A percentile compares a stretch with the other conserved stretches of the same genome.
These are phyloP conservation scores for Lepus americanus DNA, from an alignment of 2,113 vertebrate genomes.

Conservation along the genomic window DNA sequence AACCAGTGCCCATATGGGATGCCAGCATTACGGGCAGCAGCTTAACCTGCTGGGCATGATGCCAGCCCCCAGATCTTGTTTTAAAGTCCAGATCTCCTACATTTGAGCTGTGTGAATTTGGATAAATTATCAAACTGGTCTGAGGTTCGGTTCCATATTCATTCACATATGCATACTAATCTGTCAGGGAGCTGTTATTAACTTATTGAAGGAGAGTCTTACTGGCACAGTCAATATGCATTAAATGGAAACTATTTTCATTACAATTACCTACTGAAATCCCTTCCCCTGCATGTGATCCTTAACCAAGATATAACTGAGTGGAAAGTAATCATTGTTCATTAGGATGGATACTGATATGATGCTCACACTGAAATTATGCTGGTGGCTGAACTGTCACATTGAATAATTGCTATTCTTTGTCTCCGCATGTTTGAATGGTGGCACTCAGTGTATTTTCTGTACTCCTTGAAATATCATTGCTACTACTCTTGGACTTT, in stretches of 20 bases:
- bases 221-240: not conserved
- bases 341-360: not conserved
- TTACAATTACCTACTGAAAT: not conserved
- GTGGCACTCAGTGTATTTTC: not conserved
- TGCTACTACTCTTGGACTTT: not conserved
- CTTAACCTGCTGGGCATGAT: no score
- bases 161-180: not conserved
- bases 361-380: not conserved
- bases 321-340: not conserved
- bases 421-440: not conserved
- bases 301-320: not conserved
- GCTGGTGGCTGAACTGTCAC: not conserved
- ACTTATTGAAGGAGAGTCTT: not conserved
- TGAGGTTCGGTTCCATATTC: not conserved
- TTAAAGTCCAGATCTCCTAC: not conserved
- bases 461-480: conserved; percentile 26
- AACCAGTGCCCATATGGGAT: no score
- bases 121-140: not conserved
- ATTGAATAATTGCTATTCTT: not conserved
- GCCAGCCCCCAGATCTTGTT: not conserved
- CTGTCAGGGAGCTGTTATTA: not conserved
- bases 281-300: not conserved
- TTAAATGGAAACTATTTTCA: not conserved
- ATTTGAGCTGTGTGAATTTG: not conserved
- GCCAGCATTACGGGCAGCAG: no score